Evolutionary conservation across 2,888 invertebrate genomes (phyloP), one percentile per base, ranked within the genome.

Genomic region (Rutpela maculata): DNA sequence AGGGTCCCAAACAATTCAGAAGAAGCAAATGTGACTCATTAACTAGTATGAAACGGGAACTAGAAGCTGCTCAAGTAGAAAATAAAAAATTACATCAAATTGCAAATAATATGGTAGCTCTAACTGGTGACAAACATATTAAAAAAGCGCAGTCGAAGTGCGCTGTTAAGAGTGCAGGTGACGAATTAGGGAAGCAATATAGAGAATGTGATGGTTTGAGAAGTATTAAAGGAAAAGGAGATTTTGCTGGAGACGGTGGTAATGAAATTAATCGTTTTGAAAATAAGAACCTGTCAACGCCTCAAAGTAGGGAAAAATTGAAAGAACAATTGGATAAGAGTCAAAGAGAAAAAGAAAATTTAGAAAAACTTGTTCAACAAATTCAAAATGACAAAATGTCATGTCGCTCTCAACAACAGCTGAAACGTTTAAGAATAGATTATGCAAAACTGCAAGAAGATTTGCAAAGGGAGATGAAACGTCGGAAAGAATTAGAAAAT

Each of bases 111-210:
- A 84, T 85, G 84, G 75, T 79, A 26, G 38, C 78, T 11, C 66
- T 83, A 63, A 81, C 83, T 60, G 84, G 84, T 1, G 87, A 89
- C 59, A 87, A 87, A 73, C 88, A 89, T 63, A 81, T 87, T n/a
- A 84, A 82, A 70, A 84, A 85, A 57, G 2, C 22, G 22, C 87
- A 89, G 76, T 88, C 89, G 0, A 88, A 88, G 76, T 83, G 84
- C 60, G 89, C 89, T 0, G 87, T 4, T 0, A 85, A 85, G 62
- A 83, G 84, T 72, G 84, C 89, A 0, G 84, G 86, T 0, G 85
- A 88, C 74, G 89, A 89, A 82, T 76, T 89, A 4, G 81, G 84
- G 18, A 87, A 83, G 60, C 87, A 86, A 63, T 87, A 86, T 66
- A 78, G 80, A 50, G 84, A 86, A 68, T 85, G 85, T 85, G 86